phyloP scores from a whole-genome alignment of 2,888 invertebrate genomes.

The Harpalus rubripes region DNA sequence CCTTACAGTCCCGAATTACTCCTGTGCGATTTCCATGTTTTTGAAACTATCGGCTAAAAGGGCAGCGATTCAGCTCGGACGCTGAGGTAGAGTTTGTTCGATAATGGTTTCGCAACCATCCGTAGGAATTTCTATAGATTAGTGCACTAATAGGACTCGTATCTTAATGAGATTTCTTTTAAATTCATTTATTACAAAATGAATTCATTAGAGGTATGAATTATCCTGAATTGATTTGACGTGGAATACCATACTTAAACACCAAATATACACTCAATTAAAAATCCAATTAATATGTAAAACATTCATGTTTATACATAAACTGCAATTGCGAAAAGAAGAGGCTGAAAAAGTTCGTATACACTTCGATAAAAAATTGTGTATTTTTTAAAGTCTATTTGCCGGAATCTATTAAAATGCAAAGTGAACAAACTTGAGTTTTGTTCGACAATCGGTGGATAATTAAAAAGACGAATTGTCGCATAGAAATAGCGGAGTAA shows the following conservation, averaged over 20 bases:
- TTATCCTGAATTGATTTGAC: background rate
- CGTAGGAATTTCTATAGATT: too few species aligned
- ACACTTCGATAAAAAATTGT: slow-evolving; percentile 44
- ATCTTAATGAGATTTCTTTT: too few species aligned
- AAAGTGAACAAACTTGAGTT: slow-evolving; percentile 61
- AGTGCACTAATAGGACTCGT: too few species aligned
- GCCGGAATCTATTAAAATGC: slow-evolving; percentile 62
- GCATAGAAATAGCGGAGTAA: slow-evolving; percentile 24
- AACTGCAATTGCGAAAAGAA: slow-evolving; percentile 49
- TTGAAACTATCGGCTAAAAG: too few species aligned
- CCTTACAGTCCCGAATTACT: too few species aligned
- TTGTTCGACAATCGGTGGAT: slow-evolving; percentile 52
- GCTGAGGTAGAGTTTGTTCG: too few species aligned
- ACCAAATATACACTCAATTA: slow-evolving; percentile 17
- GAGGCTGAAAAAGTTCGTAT: slow-evolving; percentile 36
- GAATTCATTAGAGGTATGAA: background rate
- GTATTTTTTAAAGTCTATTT: slow-evolving; percentile 48
- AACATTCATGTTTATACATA: slow-evolving; percentile 47
- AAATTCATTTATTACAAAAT: background rate
- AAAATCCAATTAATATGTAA: slow-evolving; percentile 61
- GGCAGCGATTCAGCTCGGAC: too few species aligned
- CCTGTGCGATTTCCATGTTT: too few species aligned
- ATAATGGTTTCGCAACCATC: too few species aligned
- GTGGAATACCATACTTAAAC: background rate
- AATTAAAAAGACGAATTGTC: slow-evolving; percentile 66